Evolutionary conservation across 2,797 vertebrate genomes (phyloP).

Genomic region (Scleropages formosus): DNA sequence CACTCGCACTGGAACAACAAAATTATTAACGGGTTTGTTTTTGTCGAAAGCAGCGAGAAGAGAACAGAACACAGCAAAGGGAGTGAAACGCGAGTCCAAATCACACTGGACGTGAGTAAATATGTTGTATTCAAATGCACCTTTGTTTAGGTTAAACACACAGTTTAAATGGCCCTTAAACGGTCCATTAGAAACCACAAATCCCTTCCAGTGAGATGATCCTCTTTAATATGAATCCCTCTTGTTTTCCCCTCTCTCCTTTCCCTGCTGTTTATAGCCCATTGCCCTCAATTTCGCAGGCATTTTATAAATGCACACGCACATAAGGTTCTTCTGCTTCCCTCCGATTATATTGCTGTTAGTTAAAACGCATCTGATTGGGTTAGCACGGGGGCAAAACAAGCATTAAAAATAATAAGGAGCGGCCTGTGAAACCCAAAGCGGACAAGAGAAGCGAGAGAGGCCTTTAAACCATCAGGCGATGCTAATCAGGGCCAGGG

Average conservation of each 20-base stretch:
- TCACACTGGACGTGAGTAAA: no score
- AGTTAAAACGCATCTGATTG: slow-evolving; percentile 38
- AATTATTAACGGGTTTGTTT: no score
- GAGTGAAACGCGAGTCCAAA: background rate
- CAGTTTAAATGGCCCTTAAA: background rate
- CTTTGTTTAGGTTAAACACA: background rate
- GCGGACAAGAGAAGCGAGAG: slow-evolving; percentile 60
- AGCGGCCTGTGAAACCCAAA: slow-evolving; percentile 58
- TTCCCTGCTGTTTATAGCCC: slow-evolving; percentile 31
- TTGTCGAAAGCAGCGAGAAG: no score
- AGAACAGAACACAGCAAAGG: background rate
- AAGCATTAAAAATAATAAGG: slow-evolving; percentile 66
- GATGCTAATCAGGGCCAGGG: slow-evolving; percentile 47
- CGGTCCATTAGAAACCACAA: background rate
- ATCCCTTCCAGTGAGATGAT: no score
- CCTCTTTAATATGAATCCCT: background rate
- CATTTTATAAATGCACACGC: slow-evolving; percentile 30
- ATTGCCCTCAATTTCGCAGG: slow-evolving; percentile 45
- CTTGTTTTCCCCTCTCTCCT: background rate
- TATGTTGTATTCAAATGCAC: background rate
- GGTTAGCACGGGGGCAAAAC: slow-evolving; percentile 50
- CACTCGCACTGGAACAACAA: no score
- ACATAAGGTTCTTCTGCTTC: slow-evolving; percentile 39
- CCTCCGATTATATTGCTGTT: slow-evolving; percentile 54
- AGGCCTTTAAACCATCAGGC: background rate